phyloP scores from a whole-genome alignment of 2,888 invertebrate genomes.

The Hedychridium roseum region DNA sequence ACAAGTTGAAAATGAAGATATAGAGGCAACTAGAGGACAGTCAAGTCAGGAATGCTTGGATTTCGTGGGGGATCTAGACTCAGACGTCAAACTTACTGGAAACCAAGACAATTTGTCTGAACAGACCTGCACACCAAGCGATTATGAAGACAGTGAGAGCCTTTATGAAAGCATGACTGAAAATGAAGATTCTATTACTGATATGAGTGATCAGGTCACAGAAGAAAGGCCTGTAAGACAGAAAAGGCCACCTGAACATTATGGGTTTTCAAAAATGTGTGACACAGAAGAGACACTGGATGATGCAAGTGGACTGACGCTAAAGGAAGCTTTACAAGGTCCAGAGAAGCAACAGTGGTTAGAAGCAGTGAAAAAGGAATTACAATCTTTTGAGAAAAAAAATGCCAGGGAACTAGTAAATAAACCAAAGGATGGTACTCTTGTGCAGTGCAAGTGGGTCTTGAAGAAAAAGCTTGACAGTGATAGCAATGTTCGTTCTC shows the following conservation, averaged over 20 bases:
- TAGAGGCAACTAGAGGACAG: background rate
- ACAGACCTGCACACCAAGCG: background rate
- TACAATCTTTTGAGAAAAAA: conserved; percentile 11
- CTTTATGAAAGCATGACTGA: background rate
- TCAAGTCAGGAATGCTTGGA: conserved; percentile 1
- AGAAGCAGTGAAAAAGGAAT: conserved; percentile 23
- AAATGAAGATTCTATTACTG: background rate
- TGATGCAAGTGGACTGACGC: background rate
- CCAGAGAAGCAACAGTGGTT: conserved; percentile 14
- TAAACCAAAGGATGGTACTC: background rate
- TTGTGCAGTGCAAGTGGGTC: conserved; percentile 6
- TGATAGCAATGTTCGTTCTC: conserved; percentile 1
- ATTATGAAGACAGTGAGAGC: background rate
- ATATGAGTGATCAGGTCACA: background rate
- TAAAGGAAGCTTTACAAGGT: conserved; percentile 1
- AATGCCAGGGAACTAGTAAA: conserved; percentile 5
- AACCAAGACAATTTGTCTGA: background rate
- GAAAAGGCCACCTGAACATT: background rate
- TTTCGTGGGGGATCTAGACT: background rate
- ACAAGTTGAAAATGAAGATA: conserved; percentile 1
- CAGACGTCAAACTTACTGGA: background rate
- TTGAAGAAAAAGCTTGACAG: conserved; percentile 9
- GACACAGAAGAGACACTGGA: background rate
- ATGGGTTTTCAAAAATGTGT: background rate
- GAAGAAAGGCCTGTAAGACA: background rate